phyloP scores from a whole-genome alignment of 1,140 invertebrate species.

The Aphaenogaster floridana region DNA sequence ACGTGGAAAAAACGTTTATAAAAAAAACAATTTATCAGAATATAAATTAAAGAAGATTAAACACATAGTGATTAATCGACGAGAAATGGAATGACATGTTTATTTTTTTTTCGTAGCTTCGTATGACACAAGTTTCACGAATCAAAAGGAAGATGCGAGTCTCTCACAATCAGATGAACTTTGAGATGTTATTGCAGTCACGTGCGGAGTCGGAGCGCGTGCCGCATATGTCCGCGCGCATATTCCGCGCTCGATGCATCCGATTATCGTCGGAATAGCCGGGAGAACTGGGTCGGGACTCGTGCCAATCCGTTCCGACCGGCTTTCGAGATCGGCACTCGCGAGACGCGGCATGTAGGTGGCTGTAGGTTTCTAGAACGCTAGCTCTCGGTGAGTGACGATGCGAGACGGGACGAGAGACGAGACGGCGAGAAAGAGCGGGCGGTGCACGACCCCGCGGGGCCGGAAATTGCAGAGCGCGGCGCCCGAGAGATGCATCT shows the following conservation, averaged over 20 bases:
- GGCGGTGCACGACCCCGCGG: background rate
- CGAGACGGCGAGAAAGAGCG: constrained; percentile 64
- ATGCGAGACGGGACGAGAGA: background rate
- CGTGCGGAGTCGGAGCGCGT: background rate
- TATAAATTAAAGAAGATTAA: background rate
- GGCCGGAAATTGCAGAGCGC: constrained; percentile 59
- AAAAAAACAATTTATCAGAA: background rate
- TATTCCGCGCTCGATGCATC: constrained; percentile 50
- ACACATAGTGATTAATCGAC: background rate
- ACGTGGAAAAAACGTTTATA: background rate
- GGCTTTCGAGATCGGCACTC: constrained; percentile 75
- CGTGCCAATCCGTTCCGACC: constrained; percentile 54
- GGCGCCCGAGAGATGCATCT: constrained; percentile 2
- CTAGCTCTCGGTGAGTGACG: constrained; percentile 16
- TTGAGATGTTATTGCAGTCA: background rate
- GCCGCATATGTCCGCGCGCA: constrained; percentile 2
- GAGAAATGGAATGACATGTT: background rate
- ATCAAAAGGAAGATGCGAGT: background rate
- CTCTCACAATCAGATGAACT: background rate
- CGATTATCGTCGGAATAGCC: constrained; percentile 55
- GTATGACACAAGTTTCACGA: background rate
- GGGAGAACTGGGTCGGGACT: constrained; percentile 72
- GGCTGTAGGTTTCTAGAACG: constrained; percentile 77
- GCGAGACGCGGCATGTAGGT: constrained; percentile 61
- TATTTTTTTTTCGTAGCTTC: background rate